Percentiles rank a stretch among this genome's conserved stretches.
These are phyloP conservation scores for Bombus superbus DNA, from an alignment of 1,140 invertebrate genomes.

Conservation along the genomic window DNA sequence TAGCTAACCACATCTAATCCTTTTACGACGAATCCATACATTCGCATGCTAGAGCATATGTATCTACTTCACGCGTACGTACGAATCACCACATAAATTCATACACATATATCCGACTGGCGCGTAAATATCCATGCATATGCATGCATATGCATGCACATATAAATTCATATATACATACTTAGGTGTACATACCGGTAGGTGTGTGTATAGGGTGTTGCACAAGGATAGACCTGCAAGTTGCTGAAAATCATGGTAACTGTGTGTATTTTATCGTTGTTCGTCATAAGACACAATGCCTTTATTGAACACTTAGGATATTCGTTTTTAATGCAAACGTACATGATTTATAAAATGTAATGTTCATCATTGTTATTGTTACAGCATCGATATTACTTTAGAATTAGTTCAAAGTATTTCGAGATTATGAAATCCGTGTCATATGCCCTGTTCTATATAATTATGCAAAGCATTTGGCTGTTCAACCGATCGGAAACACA, in stretches of 20 bases:
- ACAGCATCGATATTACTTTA: too few species aligned
- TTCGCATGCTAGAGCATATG: not conserved
- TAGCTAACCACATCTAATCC: constrained; percentile 17
- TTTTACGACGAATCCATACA: constrained; percentile 38
- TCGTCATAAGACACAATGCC: not conserved
- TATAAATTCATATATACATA: constrained; percentile 13
- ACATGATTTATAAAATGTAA: too few species aligned
- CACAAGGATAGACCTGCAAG: too few species aligned
- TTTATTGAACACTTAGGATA: too few species aligned
- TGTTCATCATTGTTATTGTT: too few species aligned
- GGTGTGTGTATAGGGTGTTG: not conserved
- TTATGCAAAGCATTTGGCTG: too few species aligned
- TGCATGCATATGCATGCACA: constrained; percentile 10
- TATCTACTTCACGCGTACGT: constrained; percentile 21
- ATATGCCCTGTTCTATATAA: too few species aligned
- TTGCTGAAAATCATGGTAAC: not conserved
- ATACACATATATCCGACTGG: constrained; percentile 28
- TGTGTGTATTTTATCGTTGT: not conserved
- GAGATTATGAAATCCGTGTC: too few species aligned
- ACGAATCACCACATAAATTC: constrained; percentile 47
- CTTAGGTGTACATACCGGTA: not conserved
- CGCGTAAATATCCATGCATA: constrained; percentile 41
- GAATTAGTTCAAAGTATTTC: too few species aligned
- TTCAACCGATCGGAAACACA: too few species aligned
- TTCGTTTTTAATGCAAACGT: too few species aligned